phyloP scores from a whole-genome alignment of 30 jellyfish, hydroid and myxozoan genomes.

The Cassiopea xamachana region DNA sequence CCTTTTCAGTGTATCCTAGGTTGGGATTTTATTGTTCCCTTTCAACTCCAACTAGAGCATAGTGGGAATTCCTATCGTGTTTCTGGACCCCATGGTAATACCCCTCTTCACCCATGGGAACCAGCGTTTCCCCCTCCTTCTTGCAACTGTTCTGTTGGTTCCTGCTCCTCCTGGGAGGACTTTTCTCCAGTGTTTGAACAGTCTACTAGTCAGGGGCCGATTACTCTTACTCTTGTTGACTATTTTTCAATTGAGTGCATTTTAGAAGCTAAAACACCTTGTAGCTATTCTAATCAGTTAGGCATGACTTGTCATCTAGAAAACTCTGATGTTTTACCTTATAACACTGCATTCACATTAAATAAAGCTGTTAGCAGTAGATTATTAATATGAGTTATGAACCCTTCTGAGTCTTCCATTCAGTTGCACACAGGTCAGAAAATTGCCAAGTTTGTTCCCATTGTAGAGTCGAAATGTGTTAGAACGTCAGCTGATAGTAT shows the following conservation, averaged over 20 bases:
- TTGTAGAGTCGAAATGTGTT: neutral
- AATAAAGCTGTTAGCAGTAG: slow-evolving; percentile 1
- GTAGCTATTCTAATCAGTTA: slow-evolving; percentile 5
- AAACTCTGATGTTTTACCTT: neutral
- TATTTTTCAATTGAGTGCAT: neutral
- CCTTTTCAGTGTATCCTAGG: neutral
- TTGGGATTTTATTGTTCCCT: neutral
- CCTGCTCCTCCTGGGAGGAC: neutral
- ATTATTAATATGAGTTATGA: slow-evolving; percentile 4
- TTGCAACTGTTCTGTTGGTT: neutral
- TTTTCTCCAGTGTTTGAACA: neutral
- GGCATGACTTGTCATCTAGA: neutral
- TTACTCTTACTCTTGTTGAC: slow-evolving; percentile 16
- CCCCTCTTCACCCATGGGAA: neutral
- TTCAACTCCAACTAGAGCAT: neutral
- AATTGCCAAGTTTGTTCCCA: neutral
- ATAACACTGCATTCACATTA: neutral
- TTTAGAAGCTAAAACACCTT: neutral
- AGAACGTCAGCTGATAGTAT: neutral
- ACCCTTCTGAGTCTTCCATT: neutral
- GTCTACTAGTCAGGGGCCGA: neutral
- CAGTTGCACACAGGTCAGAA: slow-evolving; percentile 13
- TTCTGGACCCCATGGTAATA: neutral
- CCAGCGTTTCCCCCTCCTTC: neutral
- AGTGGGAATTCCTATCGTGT: neutral